phyloP scores from a whole-genome alignment of 92 coral and sea anemone genomes.

The Phymanthus crucifer region DNA sequence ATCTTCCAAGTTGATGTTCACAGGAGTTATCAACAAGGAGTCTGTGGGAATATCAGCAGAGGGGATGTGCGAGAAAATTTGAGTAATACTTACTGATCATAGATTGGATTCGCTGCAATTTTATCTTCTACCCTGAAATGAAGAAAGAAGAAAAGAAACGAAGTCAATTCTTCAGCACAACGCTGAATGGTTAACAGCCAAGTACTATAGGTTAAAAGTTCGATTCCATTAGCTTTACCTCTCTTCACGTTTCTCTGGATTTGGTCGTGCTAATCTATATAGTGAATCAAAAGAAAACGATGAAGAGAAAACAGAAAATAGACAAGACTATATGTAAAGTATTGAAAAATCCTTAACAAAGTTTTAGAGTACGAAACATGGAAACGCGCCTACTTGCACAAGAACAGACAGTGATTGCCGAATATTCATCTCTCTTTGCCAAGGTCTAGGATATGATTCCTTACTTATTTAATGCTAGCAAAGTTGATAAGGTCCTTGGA shows the following conservation, averaged over 20 bases:
- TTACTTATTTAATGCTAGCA: no score
- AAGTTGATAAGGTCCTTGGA: no score
- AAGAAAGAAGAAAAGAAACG: neutral
- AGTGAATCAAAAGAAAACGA: neutral
- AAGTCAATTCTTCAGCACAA: neutral
- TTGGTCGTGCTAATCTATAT: neutral
- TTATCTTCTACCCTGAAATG: neutral
- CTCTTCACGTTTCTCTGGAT: neutral
- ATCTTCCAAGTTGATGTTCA: neutral
- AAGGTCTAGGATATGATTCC: no score
- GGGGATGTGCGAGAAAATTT: neutral
- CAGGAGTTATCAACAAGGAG: neutral
- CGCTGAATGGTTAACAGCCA: neutral
- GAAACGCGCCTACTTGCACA: no score
- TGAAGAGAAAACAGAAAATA: neutral
- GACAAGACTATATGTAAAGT: neutral
- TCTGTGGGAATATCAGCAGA: no score
- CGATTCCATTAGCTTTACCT: neutral
- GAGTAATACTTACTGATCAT: neutral
- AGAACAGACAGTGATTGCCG: neutral
- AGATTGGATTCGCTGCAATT: neutral
- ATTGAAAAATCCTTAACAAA: neutral
- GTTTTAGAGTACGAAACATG: neutral
- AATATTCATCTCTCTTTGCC: no score
- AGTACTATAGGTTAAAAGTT: neutral